A percentile compares a stretch with the other conserved stretches of the same genome.
Conservation (phyloP, 2,113 vertebrate genomes). For the Campylomormyrus tamandua region DNA sequence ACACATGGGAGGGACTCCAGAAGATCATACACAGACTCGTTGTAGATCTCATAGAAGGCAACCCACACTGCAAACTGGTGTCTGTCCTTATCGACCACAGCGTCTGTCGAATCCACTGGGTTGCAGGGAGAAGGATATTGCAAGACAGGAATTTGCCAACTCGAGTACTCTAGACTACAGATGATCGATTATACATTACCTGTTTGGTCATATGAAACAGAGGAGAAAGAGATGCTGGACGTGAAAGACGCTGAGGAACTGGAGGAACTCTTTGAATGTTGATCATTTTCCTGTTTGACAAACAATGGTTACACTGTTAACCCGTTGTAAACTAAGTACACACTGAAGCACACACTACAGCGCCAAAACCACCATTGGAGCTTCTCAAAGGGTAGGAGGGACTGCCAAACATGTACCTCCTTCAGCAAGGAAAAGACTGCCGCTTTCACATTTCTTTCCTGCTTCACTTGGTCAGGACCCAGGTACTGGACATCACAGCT, state of each 20-base stretch:
- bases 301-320: too few relatives aligned
- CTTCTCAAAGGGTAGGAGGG: background rate
- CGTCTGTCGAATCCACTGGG: slow-evolving; percentile 31
- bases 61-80: slow-evolving; percentile 70
- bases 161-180: background rate
- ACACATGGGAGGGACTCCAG: slow-evolving; percentile 50
- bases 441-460: slow-evolving; percentile 63
- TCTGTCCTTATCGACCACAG: slow-evolving; percentile 19
- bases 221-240: slow-evolving; percentile 32
- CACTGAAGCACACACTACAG: background rate
- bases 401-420: slow-evolving; percentile 56
- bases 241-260: slow-evolving; percentile 24
- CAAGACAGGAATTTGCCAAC: background rate
- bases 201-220: slow-evolving; percentile 37
- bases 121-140: background rate
- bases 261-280: slow-evolving; percentile 18
- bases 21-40: slow-evolving; percentile 77
- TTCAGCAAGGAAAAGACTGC: slow-evolving; percentile 64
- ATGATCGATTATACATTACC: slow-evolving; percentile 34
- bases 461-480: slow-evolving; percentile 63
- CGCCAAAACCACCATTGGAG: background rate
- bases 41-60: slow-evolving; percentile 83
- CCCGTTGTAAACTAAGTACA: too few relatives aligned
- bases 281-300: slow-evolving; percentile 32
- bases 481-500: slow-evolving; percentile 63